Conservation (phyloP, 2,113 vertebrate species). For the Laterallus jamaicensis region DNA sequence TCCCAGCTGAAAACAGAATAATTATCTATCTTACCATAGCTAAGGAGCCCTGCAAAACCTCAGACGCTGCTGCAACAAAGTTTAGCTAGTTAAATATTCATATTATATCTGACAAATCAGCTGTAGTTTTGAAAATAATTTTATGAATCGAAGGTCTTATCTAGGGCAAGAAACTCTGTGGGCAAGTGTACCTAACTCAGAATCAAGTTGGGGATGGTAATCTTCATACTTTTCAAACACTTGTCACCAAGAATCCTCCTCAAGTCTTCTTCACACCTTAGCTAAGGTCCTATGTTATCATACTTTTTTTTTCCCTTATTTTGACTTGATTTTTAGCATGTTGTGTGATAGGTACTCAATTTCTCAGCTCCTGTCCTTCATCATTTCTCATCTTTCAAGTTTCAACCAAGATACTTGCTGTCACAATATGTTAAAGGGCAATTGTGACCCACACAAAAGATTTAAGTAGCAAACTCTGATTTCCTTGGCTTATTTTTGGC, state of each 20-base stretch:
- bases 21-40: too few species aligned
- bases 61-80: background rate
- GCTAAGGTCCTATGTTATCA: background rate
- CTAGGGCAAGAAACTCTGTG: background rate
- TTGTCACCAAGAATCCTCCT: background rate
- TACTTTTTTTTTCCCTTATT: background rate
- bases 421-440: background rate
- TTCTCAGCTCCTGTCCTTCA: background rate
- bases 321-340: background rate
- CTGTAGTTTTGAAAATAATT: background rate
- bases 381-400: background rate
- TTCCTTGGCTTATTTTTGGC: background rate
- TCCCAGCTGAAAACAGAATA: too few species aligned
- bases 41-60: background rate
- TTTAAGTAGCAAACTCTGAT: background rate
- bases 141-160: background rate
- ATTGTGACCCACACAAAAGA: background rate
- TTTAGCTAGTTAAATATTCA: background rate
- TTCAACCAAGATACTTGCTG: background rate
- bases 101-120: background rate
- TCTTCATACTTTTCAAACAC: background rate
- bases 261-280: background rate
- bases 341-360: background rate
- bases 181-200: background rate
- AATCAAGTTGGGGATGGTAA: background rate